Conservation (phyloP, 2,888 invertebrate species). For the Drosophila paranaensis region DNA sequence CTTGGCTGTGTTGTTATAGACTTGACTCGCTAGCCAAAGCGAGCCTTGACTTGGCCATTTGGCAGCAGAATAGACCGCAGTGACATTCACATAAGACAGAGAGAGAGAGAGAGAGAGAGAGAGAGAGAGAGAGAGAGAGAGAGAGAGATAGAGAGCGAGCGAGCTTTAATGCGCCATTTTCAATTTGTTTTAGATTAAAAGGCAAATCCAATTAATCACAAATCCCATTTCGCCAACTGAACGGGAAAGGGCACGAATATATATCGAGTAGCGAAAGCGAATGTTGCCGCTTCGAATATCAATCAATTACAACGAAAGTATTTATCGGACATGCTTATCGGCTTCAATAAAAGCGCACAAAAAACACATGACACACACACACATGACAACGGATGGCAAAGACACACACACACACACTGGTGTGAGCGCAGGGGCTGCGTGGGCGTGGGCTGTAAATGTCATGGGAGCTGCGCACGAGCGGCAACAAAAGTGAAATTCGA, state of each 20-base stretch:
- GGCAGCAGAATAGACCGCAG: slow-evolving; percentile 16
- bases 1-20: slow-evolving; percentile 40
- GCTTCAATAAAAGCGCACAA: slow-evolving; percentile 51
- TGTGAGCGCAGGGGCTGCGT: neutral
- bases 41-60: slow-evolving; percentile 41
- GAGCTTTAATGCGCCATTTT: slow-evolving; percentile 49
- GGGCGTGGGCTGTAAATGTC: slow-evolving; percentile 37
- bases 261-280: slow-evolving; percentile 41
- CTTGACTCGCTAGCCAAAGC: slow-evolving; percentile 33
- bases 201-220: slow-evolving; percentile 73
- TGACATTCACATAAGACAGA: slow-evolving; percentile 29
- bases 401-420: neutral
- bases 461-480: slow-evolving; percentile 35
- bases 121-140: no score
- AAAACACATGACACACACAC: slow-evolving; percentile 42
- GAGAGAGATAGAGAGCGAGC: no score
- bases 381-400: slow-evolving; percentile 41
- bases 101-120: neutral
- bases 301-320: slow-evolving; percentile 65
- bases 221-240: slow-evolving; percentile 47
- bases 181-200: slow-evolving; percentile 39
- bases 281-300: slow-evolving; percentile 60
- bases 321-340: slow-evolving; percentile 73
- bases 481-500: slow-evolving; percentile 68
- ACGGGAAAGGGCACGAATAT: neutral